Evolutionary conservation across 2,113 vertebrate genomes (phyloP).

Genomic region (Pteruthius melanotis): DNA sequence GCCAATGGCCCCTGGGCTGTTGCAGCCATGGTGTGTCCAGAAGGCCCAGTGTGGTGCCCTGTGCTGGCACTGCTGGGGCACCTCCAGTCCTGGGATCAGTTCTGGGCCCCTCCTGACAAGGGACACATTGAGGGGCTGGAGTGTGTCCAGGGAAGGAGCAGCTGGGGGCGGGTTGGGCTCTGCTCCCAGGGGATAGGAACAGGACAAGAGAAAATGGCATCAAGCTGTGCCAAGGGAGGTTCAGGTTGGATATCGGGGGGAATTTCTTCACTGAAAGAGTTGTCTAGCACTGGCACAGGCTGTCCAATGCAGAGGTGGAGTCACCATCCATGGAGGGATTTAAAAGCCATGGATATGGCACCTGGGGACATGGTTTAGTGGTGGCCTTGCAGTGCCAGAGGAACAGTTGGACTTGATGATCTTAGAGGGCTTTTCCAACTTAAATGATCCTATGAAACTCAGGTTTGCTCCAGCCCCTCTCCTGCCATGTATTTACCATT

Average conservation of each 20-base stretch:
- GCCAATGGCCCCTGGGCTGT: neutral
- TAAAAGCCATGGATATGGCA: neutral
- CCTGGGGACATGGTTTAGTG: neutral
- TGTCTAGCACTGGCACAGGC: neutral
- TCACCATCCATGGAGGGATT: neutral
- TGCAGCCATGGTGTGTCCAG: neutral
- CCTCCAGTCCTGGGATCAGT: neutral
- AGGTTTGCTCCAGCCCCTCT: neutral
- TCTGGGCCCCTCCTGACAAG: neutral
- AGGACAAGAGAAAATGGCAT: neutral
- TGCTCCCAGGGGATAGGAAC: neutral
- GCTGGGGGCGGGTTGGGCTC: accelerated
- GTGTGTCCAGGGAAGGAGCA: neutral
- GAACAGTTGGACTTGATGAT: neutral
- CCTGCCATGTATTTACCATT: neutral
- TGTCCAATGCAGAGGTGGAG: neutral
- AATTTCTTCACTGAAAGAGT: neutral
- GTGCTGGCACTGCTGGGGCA: neutral
- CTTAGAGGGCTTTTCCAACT: neutral
- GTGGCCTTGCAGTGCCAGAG: neutral
- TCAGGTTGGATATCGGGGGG: neutral
- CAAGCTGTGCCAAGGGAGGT: accelerated
- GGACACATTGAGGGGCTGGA: neutral
- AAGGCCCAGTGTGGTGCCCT: neutral
- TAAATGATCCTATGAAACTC: neutral